Conservation (phyloP, 2,888 invertebrate genomes). For the Microplitis manilae region DNA sequence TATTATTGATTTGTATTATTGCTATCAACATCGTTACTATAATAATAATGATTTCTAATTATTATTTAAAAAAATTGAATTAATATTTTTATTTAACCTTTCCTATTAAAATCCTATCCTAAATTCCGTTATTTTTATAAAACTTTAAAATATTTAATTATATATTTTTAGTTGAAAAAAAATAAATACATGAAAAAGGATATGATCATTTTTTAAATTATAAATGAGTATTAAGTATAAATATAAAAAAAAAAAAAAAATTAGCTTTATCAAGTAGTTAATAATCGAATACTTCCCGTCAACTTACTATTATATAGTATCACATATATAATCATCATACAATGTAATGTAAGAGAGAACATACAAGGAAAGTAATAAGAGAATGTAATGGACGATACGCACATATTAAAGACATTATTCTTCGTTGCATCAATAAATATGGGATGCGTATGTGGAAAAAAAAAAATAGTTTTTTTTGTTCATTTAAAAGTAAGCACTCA, state of each 20-base stretch:
- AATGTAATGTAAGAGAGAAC: too few relatives aligned
- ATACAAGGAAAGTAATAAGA: too few relatives aligned
- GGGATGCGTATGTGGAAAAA: too few relatives aligned
- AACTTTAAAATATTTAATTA: background rate
- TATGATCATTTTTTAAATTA: background rate
- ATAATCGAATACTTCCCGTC: constrained; percentile 33
- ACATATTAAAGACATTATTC: too few relatives aligned
- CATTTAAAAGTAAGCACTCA: too few relatives aligned
- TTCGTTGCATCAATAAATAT: too few relatives aligned
- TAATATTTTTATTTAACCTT: constrained; percentile 6
- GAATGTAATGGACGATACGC: too few relatives aligned
- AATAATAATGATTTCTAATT: constrained; percentile 63
- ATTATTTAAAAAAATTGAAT: constrained; percentile 57
- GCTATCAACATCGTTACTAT: constrained; percentile 65
- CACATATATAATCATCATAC: too few relatives aligned
- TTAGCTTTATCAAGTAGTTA: background rate
- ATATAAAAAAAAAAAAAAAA: too few relatives aligned
- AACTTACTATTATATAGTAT: background rate
- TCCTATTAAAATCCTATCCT: background rate
- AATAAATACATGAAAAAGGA: background rate
- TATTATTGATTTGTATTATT: constrained; percentile 62
- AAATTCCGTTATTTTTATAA: constrained; percentile 1
- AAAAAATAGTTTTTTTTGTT: too few relatives aligned
- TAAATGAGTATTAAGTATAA: background rate
- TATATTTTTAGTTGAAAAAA: background rate